Evolutionary conservation across 2,113 vertebrate genomes (phyloP).

Genomic region (Myrmophylax atrothorax): DNA sequence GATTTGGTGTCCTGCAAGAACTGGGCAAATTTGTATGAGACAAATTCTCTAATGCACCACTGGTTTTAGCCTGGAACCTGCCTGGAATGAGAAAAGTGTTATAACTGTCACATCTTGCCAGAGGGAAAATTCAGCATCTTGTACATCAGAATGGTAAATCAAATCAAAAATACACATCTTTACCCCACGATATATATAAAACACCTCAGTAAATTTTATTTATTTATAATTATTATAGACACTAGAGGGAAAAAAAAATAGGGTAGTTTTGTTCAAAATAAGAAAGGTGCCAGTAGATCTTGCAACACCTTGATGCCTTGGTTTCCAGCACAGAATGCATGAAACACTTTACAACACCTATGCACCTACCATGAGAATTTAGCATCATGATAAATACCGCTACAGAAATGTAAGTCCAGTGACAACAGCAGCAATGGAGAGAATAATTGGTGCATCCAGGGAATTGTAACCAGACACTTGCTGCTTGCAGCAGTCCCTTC

Average conservation of each 20-base stretch:
- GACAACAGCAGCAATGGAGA: not conserved
- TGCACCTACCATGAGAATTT: not conserved
- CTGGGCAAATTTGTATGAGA: not conserved
- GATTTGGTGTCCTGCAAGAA: not conserved
- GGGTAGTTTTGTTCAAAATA: not conserved
- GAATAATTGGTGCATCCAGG: not conserved
- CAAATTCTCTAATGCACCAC: not conserved
- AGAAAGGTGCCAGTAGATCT: not conserved
- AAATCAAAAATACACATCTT: not conserved
- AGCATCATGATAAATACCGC: constrained; percentile 20
- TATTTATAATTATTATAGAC: not conserved
- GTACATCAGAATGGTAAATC: not conserved
- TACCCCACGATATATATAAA: not conserved
- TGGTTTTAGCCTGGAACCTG: not conserved
- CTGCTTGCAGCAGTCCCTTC: not conserved
- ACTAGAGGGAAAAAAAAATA: not conserved
- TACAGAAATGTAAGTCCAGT: not conserved
- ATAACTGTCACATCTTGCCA: not conserved
- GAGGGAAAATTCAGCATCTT: not conserved
- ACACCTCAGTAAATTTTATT: not conserved
- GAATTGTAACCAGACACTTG: not conserved
- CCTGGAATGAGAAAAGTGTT: not conserved
- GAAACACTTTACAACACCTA: not conserved
- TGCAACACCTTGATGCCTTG: not conserved
- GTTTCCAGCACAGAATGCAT: not conserved